phyloP scores from a whole-genome alignment of 1,140 invertebrate genomes.

The Euura lappo region DNA sequence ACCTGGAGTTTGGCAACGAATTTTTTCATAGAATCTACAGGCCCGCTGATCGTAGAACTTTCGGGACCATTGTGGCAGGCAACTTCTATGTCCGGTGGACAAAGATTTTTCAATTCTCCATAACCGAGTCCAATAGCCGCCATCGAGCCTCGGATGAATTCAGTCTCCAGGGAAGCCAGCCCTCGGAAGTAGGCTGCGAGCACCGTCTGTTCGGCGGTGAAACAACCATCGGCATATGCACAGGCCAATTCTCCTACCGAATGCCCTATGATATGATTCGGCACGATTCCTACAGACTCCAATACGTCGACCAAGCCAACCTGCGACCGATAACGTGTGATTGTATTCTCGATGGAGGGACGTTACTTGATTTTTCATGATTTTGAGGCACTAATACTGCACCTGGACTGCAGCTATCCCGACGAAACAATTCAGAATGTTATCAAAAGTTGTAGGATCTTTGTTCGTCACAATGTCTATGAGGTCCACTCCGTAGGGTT shows the following conservation, averaged over 20 bases:
- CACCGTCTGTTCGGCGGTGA: constrained; percentile 72
- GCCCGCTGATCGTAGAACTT: constrained; percentile 87
- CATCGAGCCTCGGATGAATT: constrained; percentile 61
- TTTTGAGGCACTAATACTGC: constrained; percentile 43
- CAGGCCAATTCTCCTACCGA: constrained; percentile 72
- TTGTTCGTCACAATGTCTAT: constrained; percentile 64
- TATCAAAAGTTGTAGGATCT: constrained; percentile 61
- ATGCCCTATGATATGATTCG: constrained; percentile 74
- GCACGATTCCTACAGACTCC: constrained; percentile 57
- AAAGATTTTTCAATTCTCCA: constrained; percentile 61
- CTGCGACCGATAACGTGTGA: constrained; percentile 30
- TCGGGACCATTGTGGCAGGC: constrained; percentile 88
- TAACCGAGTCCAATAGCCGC: constrained; percentile 58
- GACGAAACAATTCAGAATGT: constrained; percentile 57
- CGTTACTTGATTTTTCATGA: constrained; percentile 11
- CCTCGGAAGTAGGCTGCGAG: constrained; percentile 71
- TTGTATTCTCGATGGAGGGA: constrained; percentile 1
- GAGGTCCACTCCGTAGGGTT: constrained; percentile 64
- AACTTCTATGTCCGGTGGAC: constrained; percentile 75
- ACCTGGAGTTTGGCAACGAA: constrained; percentile 74
- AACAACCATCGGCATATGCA: constrained; percentile 74
- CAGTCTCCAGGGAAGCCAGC: constrained; percentile 63
- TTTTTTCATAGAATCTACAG: constrained; percentile 69
- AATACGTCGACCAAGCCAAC: constrained; percentile 69
- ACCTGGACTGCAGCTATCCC: constrained; percentile 50